phyloP scores from a whole-genome alignment of 2,888 invertebrate species.

The Mythimna pallens region DNA sequence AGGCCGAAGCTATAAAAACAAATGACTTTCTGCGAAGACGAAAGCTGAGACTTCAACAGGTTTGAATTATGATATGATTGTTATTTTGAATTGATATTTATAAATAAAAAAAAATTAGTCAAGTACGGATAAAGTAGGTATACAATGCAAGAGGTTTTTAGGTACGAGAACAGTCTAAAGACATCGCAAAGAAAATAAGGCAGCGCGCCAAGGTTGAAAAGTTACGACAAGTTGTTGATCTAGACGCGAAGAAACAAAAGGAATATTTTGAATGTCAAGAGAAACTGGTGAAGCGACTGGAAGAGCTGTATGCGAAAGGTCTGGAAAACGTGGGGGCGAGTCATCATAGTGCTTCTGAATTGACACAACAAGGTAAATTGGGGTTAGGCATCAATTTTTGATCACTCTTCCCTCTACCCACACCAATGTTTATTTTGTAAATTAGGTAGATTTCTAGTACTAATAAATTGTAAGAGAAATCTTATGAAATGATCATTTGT shows the following conservation, averaged over 20 bases:
- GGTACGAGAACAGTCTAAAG: slow-evolving; percentile 90
- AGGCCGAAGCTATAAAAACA: slow-evolving; percentile 84
- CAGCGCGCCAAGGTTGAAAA: slow-evolving; percentile 85
- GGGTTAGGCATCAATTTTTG: neutral
- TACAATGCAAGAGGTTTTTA: slow-evolving; percentile 71
- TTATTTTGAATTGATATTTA: slow-evolving; percentile 34
- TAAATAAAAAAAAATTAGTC: slow-evolving; percentile 44
- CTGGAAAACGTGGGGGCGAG: slow-evolving; percentile 81
- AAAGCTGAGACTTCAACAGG: slow-evolving; percentile 88
- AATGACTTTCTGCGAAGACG: slow-evolving; percentile 87
- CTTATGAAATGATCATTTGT: neutral
- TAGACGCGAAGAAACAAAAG: slow-evolving; percentile 80
- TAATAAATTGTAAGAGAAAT: neutral
- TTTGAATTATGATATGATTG: slow-evolving; percentile 69
- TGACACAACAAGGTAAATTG: slow-evolving; percentile 71
- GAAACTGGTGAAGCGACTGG: slow-evolving; percentile 81
- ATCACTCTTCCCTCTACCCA: neutral
- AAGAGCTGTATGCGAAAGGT: slow-evolving; percentile 79
- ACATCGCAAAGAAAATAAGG: slow-evolving; percentile 86
- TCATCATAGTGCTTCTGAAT: slow-evolving; percentile 79
- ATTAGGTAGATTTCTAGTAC: neutral
- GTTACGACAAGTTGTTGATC: slow-evolving; percentile 76
- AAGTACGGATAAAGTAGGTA: slow-evolving; percentile 52
- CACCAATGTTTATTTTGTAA: neutral
- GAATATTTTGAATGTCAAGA: slow-evolving; percentile 83